Evolutionary conservation across 2,888 invertebrate genomes (phyloP).

Genomic region (Agriopis leucophaearia): DNA sequence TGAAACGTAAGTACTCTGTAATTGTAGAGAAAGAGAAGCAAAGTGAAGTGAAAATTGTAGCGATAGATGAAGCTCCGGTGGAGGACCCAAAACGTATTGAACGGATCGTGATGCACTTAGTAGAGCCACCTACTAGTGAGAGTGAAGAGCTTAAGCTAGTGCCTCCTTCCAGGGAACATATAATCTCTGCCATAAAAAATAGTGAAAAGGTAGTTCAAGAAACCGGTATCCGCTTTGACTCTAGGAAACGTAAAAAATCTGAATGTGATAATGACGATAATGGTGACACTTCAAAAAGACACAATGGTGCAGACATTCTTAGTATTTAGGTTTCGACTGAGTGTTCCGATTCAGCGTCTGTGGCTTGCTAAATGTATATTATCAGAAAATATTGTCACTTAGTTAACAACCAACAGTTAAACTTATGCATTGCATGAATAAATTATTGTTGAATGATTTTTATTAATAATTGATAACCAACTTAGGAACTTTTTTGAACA

Average conservation of each 20-base stretch:
- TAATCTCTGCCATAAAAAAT: slow-evolving; percentile 79
- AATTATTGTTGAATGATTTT: neutral
- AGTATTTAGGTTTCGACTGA: slow-evolving; percentile 45
- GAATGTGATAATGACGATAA: slow-evolving; percentile 65
- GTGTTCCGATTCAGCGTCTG: neutral
- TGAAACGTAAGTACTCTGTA: slow-evolving; percentile 93
- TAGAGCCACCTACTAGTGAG: slow-evolving; percentile 72
- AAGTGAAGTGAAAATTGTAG: slow-evolving; percentile 54
- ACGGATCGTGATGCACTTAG: slow-evolving; percentile 90
- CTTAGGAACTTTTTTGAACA: too few species aligned
- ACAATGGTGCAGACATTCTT: slow-evolving; percentile 58
- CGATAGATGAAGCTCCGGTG: slow-evolving; percentile 80
- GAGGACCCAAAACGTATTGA: slow-evolving; percentile 91
- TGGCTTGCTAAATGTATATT: slow-evolving; percentile 7
- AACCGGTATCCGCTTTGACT: slow-evolving; percentile 77
- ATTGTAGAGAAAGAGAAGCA: slow-evolving; percentile 86
- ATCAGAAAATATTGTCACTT: neutral
- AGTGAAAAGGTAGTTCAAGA: slow-evolving; percentile 80
- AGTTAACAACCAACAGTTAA: neutral
- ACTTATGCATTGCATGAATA: neutral
- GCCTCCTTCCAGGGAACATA: slow-evolving; percentile 80
- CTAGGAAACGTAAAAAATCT: slow-evolving; percentile 74
- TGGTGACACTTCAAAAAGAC: slow-evolving; percentile 70
- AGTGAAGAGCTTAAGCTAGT: slow-evolving; percentile 75
- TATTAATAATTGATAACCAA: too few species aligned